These are phyloP conservation scores for Physeter macrocephalus DNA, from an alignment of 2,113 vertebrate species.

Conservation along the genomic window DNA sequence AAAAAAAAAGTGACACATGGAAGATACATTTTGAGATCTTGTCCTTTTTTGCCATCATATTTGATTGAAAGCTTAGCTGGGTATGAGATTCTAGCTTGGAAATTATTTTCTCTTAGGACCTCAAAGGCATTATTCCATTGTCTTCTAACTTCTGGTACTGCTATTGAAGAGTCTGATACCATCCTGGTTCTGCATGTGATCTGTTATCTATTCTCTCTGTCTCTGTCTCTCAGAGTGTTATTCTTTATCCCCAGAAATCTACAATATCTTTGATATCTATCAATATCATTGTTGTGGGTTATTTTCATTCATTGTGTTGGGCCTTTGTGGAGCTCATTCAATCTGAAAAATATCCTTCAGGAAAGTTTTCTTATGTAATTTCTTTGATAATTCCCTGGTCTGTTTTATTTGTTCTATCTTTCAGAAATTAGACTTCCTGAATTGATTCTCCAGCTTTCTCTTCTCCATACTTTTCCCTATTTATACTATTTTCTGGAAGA, in stretches of 20 bases:
- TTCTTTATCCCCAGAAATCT: neutral
- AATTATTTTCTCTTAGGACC: neutral
- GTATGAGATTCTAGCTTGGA: constrained; percentile 11
- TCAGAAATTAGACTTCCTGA: neutral
- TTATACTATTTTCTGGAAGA: neutral
- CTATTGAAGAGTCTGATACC: neutral
- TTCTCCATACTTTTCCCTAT: neutral
- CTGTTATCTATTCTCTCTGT: neutral
- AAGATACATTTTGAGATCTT: neutral
- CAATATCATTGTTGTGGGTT: neutral
- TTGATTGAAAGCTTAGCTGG: neutral
- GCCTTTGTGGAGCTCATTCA: neutral
- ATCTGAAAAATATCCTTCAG: neutral
- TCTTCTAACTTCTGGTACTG: neutral
- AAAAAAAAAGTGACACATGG: neutral
- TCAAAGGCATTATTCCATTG: neutral
- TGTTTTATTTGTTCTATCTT: constrained; percentile 20
- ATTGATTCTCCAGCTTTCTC: neutral
- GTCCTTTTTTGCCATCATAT: neutral
- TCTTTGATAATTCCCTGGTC: neutral
- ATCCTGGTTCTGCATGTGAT: neutral
- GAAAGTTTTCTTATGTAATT: neutral
- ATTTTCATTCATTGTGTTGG: neutral
- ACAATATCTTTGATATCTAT: neutral
- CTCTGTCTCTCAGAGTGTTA: neutral